These are phyloP conservation scores for Cebus imitator DNA, from an alignment of 2,113 vertebrate species.

Conservation along the genomic window DNA sequence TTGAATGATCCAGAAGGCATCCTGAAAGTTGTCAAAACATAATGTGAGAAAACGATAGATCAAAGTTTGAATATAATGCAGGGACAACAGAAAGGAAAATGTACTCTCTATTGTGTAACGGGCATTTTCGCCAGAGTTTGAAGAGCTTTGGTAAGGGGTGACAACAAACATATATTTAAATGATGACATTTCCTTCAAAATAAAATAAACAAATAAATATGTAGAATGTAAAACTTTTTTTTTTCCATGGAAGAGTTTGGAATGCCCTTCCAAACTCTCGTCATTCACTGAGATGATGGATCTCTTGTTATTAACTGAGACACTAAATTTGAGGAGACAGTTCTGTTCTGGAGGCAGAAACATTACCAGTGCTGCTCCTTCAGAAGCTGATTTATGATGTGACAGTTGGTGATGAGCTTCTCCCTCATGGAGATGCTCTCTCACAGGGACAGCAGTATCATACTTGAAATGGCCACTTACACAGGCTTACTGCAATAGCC, in stretches of 20 bases:
- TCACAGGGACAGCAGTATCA: neutral
- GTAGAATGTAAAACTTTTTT: neutral
- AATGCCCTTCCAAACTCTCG: neutral
- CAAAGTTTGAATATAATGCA: neutral
- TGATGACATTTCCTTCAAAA: neutral
- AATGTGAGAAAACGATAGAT: neutral
- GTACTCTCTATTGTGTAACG: neutral
- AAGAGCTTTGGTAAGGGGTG: neutral
- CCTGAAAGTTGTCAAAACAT: constrained; percentile 32
- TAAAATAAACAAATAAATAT: neutral
- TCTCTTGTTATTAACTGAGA: neutral
- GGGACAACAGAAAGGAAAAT: neutral
- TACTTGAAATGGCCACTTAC: neutral
- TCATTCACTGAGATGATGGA: too few relatives aligned
- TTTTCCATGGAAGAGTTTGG: neutral
- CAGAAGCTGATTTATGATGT: neutral
- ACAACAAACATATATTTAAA: constrained; percentile 1
- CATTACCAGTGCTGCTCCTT: too few relatives aligned
- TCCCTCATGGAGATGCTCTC: neutral
- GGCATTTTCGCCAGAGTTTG: neutral
- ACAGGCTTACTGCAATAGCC: too few relatives aligned
- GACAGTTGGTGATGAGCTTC: neutral
- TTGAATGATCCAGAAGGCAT: constrained; percentile 62
- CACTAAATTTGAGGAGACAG: neutral
- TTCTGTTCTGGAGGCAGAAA: neutral